These are phyloP conservation scores for Omphaloscelis lunosa DNA, from an alignment of 2,888 invertebrate genomes.

Conservation along the genomic window DNA sequence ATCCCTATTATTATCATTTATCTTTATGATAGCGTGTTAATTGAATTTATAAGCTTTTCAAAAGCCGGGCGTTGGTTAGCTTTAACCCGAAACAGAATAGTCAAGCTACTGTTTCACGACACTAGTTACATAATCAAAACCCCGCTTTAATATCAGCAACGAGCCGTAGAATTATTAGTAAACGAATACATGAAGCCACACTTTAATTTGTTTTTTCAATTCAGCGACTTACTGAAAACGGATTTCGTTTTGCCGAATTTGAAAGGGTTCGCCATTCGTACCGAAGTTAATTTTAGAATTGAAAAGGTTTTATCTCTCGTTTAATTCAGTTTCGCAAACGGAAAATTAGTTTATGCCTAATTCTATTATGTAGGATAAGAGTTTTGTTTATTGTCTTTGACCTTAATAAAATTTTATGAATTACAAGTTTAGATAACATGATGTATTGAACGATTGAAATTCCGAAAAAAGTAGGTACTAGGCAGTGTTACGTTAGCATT, in stretches of 20 bases:
- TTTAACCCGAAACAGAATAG: no score
- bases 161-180: slow-evolving; percentile 2
- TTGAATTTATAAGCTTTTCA: no score
- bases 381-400: slow-evolving; percentile 35
- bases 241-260: slow-evolving; percentile 28
- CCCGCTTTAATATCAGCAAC: not conserved
- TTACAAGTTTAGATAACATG: not conserved
- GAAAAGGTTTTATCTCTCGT: slow-evolving; percentile 47
- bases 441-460: slow-evolving; percentile 3
- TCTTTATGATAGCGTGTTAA: no score
- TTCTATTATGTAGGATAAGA: slow-evolving; percentile 35
- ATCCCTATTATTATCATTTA: no score
- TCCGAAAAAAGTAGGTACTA: not conserved
- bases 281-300: slow-evolving; percentile 48
- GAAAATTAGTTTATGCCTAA: slow-evolving; percentile 48
- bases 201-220: slow-evolving; percentile 51
- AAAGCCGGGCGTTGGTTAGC: no score
- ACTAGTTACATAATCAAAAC: not conserved
- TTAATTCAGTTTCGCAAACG: slow-evolving; percentile 43
- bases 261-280: slow-evolving; percentile 44
- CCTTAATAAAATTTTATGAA: slow-evolving; percentile 25
- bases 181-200: slow-evolving; percentile 38
- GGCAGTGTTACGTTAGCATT: not conserved
- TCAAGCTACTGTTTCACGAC: not conserved
- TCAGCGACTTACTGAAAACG: slow-evolving; percentile 32